phyloP scores from a whole-genome alignment of 2,113 vertebrate species.

The Dryoscopus gambensis region DNA sequence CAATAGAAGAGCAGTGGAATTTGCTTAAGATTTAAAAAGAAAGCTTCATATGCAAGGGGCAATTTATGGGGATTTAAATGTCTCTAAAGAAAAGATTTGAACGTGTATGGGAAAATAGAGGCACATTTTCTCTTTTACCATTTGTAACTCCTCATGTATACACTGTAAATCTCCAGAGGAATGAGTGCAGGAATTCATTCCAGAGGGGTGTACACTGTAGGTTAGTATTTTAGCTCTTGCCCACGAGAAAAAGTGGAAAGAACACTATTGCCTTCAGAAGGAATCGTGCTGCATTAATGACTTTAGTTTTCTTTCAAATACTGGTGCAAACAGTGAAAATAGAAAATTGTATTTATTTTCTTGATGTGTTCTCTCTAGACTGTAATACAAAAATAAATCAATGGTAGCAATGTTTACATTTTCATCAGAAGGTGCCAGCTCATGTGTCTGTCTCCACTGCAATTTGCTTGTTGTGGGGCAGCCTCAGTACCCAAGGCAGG shows the following conservation, averaged over 20 bases:
- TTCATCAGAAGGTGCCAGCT: neutral
- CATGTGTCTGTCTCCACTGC: neutral
- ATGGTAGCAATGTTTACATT: fast-evolving
- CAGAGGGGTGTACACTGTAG: neutral
- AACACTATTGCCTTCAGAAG: neutral
- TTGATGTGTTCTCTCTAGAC: neutral
- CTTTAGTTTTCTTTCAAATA: neutral
- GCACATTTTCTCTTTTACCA: constrained; percentile 44
- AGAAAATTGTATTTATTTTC: neutral
- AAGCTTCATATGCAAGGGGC: constrained; percentile 26
- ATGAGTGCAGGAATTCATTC: neutral
- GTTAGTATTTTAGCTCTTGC: neutral
- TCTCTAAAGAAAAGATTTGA: constrained; percentile 53
- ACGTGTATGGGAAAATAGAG: constrained; percentile 9
- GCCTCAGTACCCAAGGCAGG: neutral
- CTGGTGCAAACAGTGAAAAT: neutral
- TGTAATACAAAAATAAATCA: neutral
- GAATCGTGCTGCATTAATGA: neutral
- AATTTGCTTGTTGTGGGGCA: neutral
- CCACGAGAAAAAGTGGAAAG: neutral
- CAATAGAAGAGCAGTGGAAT: constrained; percentile 27
- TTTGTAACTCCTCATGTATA: constrained; percentile 8
- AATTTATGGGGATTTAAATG: constrained; percentile 60
- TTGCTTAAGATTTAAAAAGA: constrained; percentile 59
- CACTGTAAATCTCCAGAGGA: constrained; percentile 12